These are phyloP conservation scores for Pachyuromys duprasi DNA, from an alignment of 2,797 vertebrate species.

Conservation along the genomic window DNA sequence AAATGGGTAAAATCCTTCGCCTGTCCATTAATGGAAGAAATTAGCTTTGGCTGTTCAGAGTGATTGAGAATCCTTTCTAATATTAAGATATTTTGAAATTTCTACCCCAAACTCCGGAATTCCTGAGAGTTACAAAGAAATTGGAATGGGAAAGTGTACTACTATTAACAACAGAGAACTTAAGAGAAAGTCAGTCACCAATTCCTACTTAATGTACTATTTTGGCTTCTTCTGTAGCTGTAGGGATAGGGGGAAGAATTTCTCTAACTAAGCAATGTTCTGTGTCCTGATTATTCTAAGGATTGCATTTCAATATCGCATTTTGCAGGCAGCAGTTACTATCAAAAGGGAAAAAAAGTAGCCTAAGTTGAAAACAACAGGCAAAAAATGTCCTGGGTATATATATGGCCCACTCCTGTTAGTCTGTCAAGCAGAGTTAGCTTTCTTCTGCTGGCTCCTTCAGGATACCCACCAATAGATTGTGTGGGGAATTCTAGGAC, in stretches of 20 bases:
- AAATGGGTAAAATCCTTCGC: background rate
- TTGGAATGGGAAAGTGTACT: background rate
- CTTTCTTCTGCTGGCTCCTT: background rate
- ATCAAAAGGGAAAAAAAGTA: conserved; percentile 16
- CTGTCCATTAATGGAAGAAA: conserved; percentile 23
- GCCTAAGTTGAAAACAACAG: conserved; percentile 20
- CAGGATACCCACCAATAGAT: background rate
- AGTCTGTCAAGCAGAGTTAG: background rate
- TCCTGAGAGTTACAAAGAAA: background rate
- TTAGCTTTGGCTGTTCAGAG: background rate
- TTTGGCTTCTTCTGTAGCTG: background rate
- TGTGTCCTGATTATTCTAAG: background rate
- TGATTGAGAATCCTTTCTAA: background rate
- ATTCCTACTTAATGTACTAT: background rate
- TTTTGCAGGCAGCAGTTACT: background rate
- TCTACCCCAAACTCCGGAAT: background rate
- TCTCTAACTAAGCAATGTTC: background rate
- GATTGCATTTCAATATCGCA: background rate
- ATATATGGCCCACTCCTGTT: background rate
- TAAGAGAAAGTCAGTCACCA: background rate
- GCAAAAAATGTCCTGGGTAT: background rate
- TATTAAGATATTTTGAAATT: conserved; percentile 11
- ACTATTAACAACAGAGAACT: background rate
- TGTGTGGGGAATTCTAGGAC: background rate
- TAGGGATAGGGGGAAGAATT: background rate